phyloP scores from a whole-genome alignment of 1,140 invertebrate species.

The Adelges cooleyi region DNA sequence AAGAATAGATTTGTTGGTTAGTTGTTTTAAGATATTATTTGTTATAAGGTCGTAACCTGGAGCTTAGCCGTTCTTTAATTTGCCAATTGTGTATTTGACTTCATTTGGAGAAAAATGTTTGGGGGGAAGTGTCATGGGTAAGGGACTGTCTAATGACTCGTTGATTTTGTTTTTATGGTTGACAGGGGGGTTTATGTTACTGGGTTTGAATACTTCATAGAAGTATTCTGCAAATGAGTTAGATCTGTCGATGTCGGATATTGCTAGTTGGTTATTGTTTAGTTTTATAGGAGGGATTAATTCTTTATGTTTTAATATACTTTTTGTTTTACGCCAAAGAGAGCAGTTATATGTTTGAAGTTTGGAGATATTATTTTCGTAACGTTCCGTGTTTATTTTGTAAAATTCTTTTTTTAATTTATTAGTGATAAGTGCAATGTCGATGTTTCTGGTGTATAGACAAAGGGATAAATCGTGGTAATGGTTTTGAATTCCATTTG shows the following conservation, averaged over 20 bases:
- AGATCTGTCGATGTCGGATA: not conserved
- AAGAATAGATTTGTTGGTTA: no score
- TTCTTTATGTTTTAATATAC: not conserved
- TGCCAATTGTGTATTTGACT: no score
- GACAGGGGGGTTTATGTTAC: not conserved
- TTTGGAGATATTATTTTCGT: not conserved
- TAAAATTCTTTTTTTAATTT: no score
- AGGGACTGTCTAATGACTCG: not conserved
- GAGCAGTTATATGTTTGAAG: not conserved
- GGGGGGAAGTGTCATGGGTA: not conserved
- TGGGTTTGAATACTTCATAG: not conserved
- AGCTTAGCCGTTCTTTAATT: not conserved
- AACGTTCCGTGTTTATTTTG: no score
- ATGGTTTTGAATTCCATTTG: no score
- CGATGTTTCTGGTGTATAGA: no score
- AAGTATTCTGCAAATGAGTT: not conserved
- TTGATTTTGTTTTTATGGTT: no score
- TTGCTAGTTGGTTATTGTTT: not conserved
- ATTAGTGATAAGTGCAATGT: no score
- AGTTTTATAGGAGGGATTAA: not conserved
- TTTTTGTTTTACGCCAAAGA: not conserved
- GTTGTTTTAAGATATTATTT: not conserved
- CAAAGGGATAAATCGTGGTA: no score
- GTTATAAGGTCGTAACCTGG: not conserved
- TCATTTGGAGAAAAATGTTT: no score